Evolutionary conservation across 2,888 invertebrate genomes (phyloP).

Genomic region (Drosophila suboccidentalis): DNA sequence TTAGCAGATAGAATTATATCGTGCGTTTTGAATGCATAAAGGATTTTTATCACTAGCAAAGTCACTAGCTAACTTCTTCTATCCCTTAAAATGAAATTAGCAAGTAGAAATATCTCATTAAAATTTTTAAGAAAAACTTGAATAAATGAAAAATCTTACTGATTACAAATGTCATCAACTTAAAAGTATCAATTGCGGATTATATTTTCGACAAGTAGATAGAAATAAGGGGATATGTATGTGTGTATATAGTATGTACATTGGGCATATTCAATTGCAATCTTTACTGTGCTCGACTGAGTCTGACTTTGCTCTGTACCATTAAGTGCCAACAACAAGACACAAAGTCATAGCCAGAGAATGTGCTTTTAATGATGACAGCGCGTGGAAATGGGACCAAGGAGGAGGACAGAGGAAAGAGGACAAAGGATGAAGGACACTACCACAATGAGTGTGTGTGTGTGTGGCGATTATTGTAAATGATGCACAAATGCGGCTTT

Average conservation of each 20-base stretch:
- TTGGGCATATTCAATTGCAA: slow-evolving; percentile 19
- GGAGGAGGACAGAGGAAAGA: neutral
- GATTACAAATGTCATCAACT: neutral
- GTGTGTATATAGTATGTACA: neutral
- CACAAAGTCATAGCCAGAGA: slow-evolving; percentile 47
- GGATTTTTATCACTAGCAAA: no score
- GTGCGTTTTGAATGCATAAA: no score
- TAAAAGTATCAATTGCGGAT: slow-evolving; percentile 12
- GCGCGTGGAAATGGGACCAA: neutral
- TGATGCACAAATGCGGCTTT: slow-evolving; percentile 70
- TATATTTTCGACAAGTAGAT: slow-evolving; percentile 11
- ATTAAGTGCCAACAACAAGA: slow-evolving; percentile 20
- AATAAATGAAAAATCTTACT: no score
- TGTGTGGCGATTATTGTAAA: slow-evolving; percentile 68
- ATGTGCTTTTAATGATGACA: slow-evolving; percentile 69
- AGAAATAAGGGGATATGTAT: neutral
- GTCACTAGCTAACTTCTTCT: no score
- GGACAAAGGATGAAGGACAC: neutral
- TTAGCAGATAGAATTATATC: no score
- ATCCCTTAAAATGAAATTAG: no score
- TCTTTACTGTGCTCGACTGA: neutral
- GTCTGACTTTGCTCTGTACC: slow-evolving; percentile 22
- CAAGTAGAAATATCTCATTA: no score
- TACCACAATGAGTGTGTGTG: slow-evolving; percentile 27
- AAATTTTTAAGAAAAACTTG: no score